These are phyloP conservation scores for Ambastaia sidthimunki DNA, from an alignment of 2,797 vertebrate genomes.

Conservation along the genomic window DNA sequence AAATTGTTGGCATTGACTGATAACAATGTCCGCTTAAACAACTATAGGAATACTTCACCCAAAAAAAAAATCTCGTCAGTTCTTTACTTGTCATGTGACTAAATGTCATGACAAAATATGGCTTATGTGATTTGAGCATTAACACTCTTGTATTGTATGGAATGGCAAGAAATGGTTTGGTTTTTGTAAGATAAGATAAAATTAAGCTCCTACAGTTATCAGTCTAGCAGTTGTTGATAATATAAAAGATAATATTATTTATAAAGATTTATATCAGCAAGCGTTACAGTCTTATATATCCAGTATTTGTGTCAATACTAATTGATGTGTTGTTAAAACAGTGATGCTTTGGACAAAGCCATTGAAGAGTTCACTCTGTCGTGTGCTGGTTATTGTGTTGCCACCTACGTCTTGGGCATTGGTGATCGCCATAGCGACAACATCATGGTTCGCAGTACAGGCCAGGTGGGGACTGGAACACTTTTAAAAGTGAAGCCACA, in stretches of 20 bases:
- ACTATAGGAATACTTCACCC: no score
- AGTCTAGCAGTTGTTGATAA: background rate
- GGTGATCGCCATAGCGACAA: constrained; percentile 99
- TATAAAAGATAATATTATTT: background rate
- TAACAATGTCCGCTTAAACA: no score
- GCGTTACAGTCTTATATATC: background rate
- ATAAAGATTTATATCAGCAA: no score
- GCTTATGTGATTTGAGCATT: no score
- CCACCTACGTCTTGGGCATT: constrained; percentile 98
- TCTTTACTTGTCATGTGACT: no score
- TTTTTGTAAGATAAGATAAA: no score
- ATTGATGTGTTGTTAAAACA: constrained; percentile 59
- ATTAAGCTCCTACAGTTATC: no score
- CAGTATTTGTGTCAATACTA: background rate
- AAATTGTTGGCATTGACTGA: no score
- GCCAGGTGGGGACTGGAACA: constrained; percentile 82
- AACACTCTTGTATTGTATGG: no score
- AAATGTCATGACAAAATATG: no score
- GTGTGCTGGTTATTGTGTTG: constrained; percentile 99
- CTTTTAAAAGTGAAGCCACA: background rate
- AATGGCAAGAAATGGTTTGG: no score
- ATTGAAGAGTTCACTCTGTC: constrained; percentile 98
- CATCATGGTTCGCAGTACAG: constrained; percentile 98
- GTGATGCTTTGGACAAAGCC: constrained; percentile 93
- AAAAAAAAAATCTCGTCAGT: no score